Evolutionary conservation across 2,888 invertebrate species (phyloP), one percentile per base, ranked within the genome.

Genomic region (Seira ritae): DNA sequence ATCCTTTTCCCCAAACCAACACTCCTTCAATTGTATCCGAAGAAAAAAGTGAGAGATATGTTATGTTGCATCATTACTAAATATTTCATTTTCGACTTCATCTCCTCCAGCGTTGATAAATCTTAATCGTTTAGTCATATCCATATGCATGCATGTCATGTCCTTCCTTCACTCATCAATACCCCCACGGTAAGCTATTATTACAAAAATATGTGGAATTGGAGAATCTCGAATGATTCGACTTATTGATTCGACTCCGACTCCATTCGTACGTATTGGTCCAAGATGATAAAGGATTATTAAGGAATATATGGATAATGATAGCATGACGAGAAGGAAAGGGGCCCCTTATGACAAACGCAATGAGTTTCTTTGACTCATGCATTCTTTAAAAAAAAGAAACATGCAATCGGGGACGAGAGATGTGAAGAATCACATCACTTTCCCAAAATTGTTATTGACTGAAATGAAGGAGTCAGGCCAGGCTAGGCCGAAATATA

Each of bases 41-140:
- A 31, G 31, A 31, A 31, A 31, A n/a, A n/a, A n/a, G n/a, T 42
- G 12, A 42, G 42, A 42, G 42, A 42, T 12, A n/a, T n/a, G 42
- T 42, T n/a, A n/a, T 31, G 31, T 55, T 55, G 17, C 55, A 55
- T 55, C 55, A 55, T 55, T 55, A 55, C 55, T n/a, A n/a, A n/a
- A 12, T 42, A 55, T 12, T 55, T 55, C 31, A 31, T 55, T 55
- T 55, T 17, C 55, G 17, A 55, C 55, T 55, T 55, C n/a, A 55
- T 55, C 55, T 55, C 55, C 55, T 55, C 55, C 55, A 55, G 55
- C 55, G 55, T 55, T 55, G 55, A 55, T 17, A n/a, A 55, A 55
- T 55, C 55, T 55, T 55, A 55, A 17, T 17, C 55, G 55, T 55
- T 55, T 55, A 55, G 55, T 55, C n/a, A n/a, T 3, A 42, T 42